phyloP scores from a whole-genome alignment of 2,888 invertebrate genomes.

The Eupithecia dodoneata region DNA sequence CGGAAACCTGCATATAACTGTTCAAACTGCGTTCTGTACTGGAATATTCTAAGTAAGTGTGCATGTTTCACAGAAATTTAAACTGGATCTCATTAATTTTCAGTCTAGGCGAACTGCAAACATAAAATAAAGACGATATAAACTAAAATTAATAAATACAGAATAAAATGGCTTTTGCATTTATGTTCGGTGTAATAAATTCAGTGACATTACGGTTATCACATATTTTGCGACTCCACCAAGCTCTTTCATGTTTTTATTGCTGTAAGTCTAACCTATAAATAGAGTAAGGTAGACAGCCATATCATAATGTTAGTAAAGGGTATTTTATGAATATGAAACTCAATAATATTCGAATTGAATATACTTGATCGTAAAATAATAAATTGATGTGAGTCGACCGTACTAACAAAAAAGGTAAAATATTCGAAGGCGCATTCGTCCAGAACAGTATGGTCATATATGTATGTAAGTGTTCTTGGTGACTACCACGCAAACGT shows the following conservation, averaged over 20 bases:
- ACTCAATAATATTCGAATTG: background rate
- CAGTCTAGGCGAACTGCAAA: background rate
- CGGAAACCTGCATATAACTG: background rate
- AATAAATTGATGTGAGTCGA: background rate
- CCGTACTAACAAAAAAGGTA: background rate
- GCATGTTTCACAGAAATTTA: background rate
- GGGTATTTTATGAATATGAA: background rate
- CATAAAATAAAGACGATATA: background rate
- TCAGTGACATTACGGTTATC: background rate
- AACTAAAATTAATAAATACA: constrained; percentile 5
- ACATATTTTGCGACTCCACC: background rate
- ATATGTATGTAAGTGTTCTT: background rate
- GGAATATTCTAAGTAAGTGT: background rate
- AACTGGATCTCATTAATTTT: background rate
- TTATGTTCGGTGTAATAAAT: background rate
- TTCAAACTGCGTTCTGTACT: background rate
- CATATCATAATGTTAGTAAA: background rate
- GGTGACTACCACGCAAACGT: background rate
- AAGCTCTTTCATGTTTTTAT: background rate
- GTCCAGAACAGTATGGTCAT: background rate
- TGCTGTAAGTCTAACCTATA: background rate
- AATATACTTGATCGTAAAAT: background rate
- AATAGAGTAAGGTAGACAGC: background rate
- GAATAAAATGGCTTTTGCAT: constrained; percentile 1
- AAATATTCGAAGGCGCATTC: background rate